Conservation (phyloP, 2,888 invertebrate genomes). For the Bruchidius siliquastri region DNA sequence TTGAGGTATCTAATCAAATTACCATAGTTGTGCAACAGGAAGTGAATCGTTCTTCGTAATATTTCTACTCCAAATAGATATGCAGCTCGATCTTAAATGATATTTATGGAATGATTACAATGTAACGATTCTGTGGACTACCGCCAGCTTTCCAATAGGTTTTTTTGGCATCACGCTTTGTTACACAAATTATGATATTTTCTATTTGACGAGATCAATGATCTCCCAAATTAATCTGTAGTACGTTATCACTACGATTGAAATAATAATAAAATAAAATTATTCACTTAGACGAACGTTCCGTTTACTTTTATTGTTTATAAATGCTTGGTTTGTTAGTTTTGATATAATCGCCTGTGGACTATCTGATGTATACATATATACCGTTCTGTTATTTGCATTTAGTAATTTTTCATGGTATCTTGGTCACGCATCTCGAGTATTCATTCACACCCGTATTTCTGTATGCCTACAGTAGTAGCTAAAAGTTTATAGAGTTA, state of each 20-base stretch:
- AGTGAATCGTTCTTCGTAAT: background rate
- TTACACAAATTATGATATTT: background rate
- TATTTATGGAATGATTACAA: background rate
- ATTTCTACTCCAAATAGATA: background rate
- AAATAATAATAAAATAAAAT: background rate
- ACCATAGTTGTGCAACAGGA: background rate
- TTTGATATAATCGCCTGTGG: background rate
- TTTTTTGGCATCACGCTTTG: background rate
- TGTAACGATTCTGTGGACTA: background rate
- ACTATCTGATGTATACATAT: background rate
- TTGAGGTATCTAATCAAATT: background rate
- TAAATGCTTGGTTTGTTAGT: background rate
- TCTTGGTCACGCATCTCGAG: background rate
- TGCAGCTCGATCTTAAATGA: background rate
- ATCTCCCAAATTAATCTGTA: background rate
- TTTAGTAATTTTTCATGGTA: background rate
- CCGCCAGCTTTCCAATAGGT: background rate
- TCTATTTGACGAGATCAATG: background rate
- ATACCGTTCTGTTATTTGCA: background rate
- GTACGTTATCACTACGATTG: background rate
- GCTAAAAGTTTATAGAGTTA: background rate
- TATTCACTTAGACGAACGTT: background rate
- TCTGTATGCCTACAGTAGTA: background rate
- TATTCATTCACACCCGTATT: background rate
- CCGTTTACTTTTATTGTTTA: background rate